Evolutionary conservation across 2,797 vertebrate species (phyloP).

Genomic region (Limosa lapponica): DNA sequence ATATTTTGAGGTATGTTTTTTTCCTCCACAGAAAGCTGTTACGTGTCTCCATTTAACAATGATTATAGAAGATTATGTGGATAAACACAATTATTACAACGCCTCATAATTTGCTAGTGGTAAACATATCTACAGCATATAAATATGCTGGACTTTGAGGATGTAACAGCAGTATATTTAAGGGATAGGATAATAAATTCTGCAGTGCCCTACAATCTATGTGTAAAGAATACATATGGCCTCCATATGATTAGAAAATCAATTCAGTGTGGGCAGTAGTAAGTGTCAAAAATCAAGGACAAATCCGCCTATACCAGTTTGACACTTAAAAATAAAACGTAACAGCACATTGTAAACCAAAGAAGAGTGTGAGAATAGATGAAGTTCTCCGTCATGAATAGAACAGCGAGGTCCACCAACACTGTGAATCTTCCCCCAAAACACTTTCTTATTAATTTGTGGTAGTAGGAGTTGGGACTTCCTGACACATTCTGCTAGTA

Average conservation of each 20-base stretch:
- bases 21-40: neutral
- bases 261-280: constrained; percentile 11
- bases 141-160: neutral
- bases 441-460: neutral
- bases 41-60: neutral
- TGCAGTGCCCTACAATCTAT: neutral
- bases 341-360: neutral
- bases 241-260: constrained; percentile 36
- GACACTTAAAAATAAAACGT: neutral
- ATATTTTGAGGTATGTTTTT: neutral
- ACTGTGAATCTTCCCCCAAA: neutral
- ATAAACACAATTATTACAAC: neutral
- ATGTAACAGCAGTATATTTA: neutral
- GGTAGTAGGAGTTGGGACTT: neutral
- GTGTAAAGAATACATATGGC: constrained; percentile 47
- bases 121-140: neutral
- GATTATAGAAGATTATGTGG: neutral
- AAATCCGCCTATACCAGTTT: neutral
- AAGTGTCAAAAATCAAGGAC: neutral
- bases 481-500: neutral
- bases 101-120: neutral
- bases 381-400: neutral
- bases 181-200: neutral
- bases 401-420: neutral
- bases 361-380: neutral